phyloP scores from a whole-genome alignment of 2,888 invertebrate genomes.

The Acanthopleura granulata region DNA sequence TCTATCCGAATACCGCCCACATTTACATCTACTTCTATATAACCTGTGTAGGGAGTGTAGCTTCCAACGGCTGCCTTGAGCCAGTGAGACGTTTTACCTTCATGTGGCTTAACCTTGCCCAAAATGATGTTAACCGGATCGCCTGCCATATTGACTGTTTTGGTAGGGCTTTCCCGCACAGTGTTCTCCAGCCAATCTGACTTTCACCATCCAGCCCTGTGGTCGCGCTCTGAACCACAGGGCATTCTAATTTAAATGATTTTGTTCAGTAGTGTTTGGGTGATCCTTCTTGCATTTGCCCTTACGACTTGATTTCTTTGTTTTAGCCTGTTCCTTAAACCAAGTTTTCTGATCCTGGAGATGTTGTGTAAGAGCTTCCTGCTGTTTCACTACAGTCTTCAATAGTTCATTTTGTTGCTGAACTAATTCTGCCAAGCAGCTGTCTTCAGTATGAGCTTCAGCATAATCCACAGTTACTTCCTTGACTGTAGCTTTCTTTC shows the following conservation, averaged over 20 bases:
- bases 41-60: slow-evolving; percentile 4
- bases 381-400: background rate
- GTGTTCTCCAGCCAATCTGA: background rate
- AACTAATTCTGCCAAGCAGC: background rate
- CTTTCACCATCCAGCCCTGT: slow-evolving; percentile 1
- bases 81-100: background rate
- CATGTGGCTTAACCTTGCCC: background rate
- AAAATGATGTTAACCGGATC: background rate
- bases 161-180: background rate
- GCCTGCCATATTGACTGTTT: background rate
- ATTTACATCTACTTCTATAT: slow-evolving; percentile 8
- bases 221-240: slow-evolving; percentile 3
- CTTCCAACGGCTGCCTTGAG: slow-evolving; percentile 8
- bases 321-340: background rate
- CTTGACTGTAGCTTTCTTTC: background rate
- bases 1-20: slow-evolving; percentile 2
- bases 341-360: slow-evolving; percentile 1
- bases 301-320: background rate
- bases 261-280: background rate
- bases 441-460: background rate
- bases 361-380: background rate
- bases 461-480: background rate
- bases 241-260: slow-evolving; percentile 4
- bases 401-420: background rate
- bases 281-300: background rate